Evolutionary conservation across 1,140 invertebrate genomes (phyloP).

Genomic region (Hypothenemus hampei): DNA sequence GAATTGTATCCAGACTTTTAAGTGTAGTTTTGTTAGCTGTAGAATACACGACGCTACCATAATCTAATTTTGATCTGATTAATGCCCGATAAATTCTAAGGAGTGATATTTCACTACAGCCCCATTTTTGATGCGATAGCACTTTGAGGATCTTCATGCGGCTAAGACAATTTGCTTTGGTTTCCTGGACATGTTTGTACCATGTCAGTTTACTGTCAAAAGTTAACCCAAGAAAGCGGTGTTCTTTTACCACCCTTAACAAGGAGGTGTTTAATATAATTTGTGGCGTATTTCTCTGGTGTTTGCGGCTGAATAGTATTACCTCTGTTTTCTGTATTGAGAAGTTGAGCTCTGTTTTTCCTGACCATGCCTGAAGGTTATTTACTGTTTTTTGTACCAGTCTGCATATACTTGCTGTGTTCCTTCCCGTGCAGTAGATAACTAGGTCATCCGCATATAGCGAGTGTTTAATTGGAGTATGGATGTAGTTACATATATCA

Average conservation of each 20-base stretch:
- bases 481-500: background rate
- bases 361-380: background rate
- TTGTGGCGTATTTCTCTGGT: background rate
- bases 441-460: slow-evolving; percentile 15
- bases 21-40: slow-evolving; percentile 6
- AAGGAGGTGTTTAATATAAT: background rate
- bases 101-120: slow-evolving; percentile 5
- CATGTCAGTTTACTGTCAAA: slow-evolving; percentile 9
- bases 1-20: slow-evolving; percentile 14
- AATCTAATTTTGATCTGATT: slow-evolving; percentile 15
- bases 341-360: slow-evolving; percentile 2
- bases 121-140: slow-evolving; percentile 8
- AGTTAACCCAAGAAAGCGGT: slow-evolving; percentile 1
- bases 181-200: background rate
- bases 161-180: background rate
- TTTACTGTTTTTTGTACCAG: slow-evolving; percentile 4
- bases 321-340: background rate
- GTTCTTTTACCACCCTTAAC: background rate
- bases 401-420: slow-evolving; percentile 3
- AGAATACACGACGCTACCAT: slow-evolving; percentile 11
- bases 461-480: background rate
- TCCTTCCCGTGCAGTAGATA: slow-evolving; percentile 8
- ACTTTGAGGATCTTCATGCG: slow-evolving; percentile 9
- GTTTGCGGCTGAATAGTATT: background rate
- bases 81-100: slow-evolving; percentile 10